Evolutionary conservation across 2,888 invertebrate genomes (phyloP), one percentile per base, ranked within the genome.

Genomic region (Trilocha varians): DNA sequence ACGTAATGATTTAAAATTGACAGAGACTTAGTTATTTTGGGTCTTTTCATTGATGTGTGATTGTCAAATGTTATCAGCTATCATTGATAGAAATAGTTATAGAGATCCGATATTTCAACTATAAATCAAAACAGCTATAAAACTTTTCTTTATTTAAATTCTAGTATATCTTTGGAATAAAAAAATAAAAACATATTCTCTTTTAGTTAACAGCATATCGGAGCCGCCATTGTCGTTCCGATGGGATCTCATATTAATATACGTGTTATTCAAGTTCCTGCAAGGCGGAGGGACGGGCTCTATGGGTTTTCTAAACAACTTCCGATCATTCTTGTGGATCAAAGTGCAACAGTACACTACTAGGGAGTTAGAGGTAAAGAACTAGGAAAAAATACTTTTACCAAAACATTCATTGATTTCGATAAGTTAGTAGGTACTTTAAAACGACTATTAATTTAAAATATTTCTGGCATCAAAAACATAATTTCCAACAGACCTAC

Each of bases 261-360:
- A 96, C 70, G 95, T 96, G 16, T 84, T 79, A 1, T 90, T 99
- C 57, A 96, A 97, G 77, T 97, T 98, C 73, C 86, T 99, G 6
- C 98, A 98, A 88, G 99, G 99, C 2, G 96, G 97, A 8, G 98
- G 97, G 37, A 93, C 94, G 1, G 96, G 96, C 1, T 91, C 93
- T 1, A 96, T 95, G 93, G 99, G 99, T 1, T 82, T 98, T 39
- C 82, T 99, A 38, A 98, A 97, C 76, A 98, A 98, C 74, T 62
- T 97, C 9, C 88, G 98, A 34, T 92, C 94, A 0, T 96, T 96
- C 66, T 79, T 99, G 2, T 99, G 99, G 99, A 97, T 99, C 57
- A 89, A 91, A 59, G 94, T 99, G 36, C 96, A 98, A 59, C 99
- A 99, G 72, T 98, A 94, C 68, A 98, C 98, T 1, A 97, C 97